Conservation (phyloP, 2,888 invertebrate genomes). For the Metellina segmentata region DNA sequence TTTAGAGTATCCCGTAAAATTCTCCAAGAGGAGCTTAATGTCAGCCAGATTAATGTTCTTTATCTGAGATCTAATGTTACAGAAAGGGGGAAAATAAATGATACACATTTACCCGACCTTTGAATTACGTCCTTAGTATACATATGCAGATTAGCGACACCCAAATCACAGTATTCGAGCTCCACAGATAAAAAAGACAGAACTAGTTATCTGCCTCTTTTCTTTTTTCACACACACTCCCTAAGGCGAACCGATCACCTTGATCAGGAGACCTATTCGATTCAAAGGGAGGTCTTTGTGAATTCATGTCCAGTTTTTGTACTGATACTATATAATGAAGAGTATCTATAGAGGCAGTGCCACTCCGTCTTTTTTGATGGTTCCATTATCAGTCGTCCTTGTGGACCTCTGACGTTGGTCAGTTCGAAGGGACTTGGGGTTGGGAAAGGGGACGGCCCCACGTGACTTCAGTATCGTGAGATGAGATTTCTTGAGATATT, state of each 20-base stretch:
- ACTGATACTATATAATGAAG: not conserved
- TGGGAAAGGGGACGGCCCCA: conserved; percentile 22
- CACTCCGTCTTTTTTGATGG: conserved; percentile 35
- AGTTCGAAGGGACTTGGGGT: conserved; percentile 29
- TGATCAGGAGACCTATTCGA: not conserved
- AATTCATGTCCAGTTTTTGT: not conserved
- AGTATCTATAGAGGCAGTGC: not conserved
- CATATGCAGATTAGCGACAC: not conserved
- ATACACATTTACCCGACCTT: not conserved
- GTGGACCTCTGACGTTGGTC: conserved; percentile 25
- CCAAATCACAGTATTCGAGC: too few relatives aligned
- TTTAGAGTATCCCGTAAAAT: too few relatives aligned
- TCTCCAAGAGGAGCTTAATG: too few relatives aligned
- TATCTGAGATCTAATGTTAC: too few relatives aligned
- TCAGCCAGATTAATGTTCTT: too few relatives aligned
- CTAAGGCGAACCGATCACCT: conserved; percentile 15
- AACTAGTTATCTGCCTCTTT: not conserved
- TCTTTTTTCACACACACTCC: not conserved
- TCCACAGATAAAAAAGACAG: not conserved
- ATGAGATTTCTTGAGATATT: conserved; percentile 38
- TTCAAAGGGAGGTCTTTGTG: not conserved
- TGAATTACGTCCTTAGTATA: not conserved
- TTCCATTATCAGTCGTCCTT: conserved; percentile 50
- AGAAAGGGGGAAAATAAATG: not conserved
- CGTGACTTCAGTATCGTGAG: conserved; percentile 38